Evolutionary conservation across 2,888 invertebrate genomes (phyloP).

Genomic region (Seira sanloemensis): DNA sequence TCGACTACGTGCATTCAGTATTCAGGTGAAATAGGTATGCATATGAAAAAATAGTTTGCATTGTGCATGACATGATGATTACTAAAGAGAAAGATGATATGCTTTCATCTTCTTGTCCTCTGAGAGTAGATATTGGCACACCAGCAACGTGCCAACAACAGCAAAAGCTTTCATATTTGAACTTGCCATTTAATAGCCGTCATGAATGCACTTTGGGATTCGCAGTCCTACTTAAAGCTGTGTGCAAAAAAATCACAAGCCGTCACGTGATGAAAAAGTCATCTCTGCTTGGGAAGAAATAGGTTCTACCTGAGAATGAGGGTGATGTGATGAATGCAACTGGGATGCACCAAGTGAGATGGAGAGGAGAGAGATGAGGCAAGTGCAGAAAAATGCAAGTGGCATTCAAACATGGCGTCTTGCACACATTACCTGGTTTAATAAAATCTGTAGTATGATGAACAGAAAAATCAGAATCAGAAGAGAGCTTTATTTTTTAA

Average conservation of each 20-base stretch:
- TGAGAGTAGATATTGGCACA: not conserved
- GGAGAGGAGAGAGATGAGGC: too few relatives aligned
- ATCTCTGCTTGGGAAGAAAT: too few relatives aligned
- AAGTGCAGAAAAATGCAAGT: too few relatives aligned
- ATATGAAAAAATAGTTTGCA: constrained; percentile 22
- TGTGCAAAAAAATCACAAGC: too few relatives aligned
- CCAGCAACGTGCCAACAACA: not conserved
- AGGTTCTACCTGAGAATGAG: too few relatives aligned
- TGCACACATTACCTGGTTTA: too few relatives aligned
- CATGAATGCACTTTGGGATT: not conserved
- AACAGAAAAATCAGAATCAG: too few relatives aligned
- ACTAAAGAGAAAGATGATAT: constrained; percentile 32
- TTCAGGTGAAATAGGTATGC: not conserved
- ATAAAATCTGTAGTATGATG: too few relatives aligned
- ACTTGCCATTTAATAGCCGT: not conserved
- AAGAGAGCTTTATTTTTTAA: too few relatives aligned
- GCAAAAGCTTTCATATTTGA: not conserved
- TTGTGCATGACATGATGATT: constrained; percentile 55
- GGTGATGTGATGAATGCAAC: not conserved
- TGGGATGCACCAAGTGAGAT: not conserved
- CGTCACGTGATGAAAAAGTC: too few relatives aligned
- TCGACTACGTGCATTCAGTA: not conserved
- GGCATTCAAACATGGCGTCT: not conserved
- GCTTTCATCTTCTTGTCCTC: not conserved
- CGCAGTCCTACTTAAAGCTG: not conserved